Percentiles rank a stretch among this genome's conserved stretches.
Evolutionary conservation across 2,113 vertebrate species (phyloP).

Genomic region (Percopsis transmontana): DNA sequence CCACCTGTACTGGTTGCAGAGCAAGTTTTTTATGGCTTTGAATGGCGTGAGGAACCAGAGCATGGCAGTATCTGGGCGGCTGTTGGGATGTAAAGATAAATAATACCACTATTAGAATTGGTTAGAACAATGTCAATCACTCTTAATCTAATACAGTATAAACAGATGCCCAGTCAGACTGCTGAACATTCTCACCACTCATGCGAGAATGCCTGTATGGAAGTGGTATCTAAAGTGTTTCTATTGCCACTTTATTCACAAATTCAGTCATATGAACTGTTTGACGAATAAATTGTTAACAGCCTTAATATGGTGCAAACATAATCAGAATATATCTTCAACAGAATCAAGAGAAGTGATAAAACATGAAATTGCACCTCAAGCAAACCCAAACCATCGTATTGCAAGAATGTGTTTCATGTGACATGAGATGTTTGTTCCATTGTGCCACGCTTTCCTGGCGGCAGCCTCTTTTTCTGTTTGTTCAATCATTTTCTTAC

Average conservation of each 20-base stretch:
- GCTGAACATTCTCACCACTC: no score
- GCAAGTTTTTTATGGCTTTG: conserved; percentile 89
- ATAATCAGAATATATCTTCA: neutral
- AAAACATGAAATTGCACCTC: neutral
- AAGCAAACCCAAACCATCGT: neutral
- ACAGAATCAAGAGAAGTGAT: neutral
- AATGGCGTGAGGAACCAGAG: conserved; percentile 93
- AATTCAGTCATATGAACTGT: conserved; percentile 31
- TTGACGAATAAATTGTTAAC: conserved; percentile 26
- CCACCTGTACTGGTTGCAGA: conserved; percentile 93
- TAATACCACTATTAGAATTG: no score
- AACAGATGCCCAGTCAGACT: no score
- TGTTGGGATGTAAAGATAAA: conserved; percentile 58
- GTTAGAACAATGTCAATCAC: no score
- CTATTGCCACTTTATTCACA: conserved; percentile 8
- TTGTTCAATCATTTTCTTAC: neutral
- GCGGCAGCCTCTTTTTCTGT: neutral
- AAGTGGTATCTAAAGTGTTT: neutral
- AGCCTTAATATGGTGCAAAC: neutral
- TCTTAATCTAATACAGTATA: no score
- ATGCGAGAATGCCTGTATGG: no score
- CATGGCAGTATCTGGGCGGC: conserved; percentile 89
- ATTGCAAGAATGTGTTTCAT: neutral
- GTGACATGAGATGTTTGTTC: neutral
- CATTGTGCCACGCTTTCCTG: neutral